Base-by-base conservation (phyloP, 2,113 vertebrate genomes). In the Elgaria multicarinata region DNA sequence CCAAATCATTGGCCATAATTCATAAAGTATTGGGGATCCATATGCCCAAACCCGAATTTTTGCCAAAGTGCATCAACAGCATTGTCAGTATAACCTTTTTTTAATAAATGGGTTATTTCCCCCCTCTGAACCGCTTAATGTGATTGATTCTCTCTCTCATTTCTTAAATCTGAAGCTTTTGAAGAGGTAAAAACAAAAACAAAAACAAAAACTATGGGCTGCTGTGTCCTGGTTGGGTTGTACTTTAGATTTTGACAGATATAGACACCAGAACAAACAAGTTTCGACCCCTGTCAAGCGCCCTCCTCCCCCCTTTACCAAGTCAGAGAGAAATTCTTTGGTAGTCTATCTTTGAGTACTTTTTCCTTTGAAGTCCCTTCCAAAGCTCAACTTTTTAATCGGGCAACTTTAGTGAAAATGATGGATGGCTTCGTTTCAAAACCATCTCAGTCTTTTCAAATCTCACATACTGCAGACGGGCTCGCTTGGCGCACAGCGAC, bases 381-480 rank as follows among this genome's bases (percentile, higher is more conserved):
- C 93, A 93, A 78, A 94, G 89, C 0, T 28, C 89, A 92, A 94
- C 92, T 95, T 94, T 90, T 83, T 94, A 95, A 93, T 94, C 82
- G 72, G 94, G 94, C 93, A 95, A 94, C 89, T 95, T 94, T 86
- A 93, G 90, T 91, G 89, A 53, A 85, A 83, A 91, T 93, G 93
- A 95, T 88, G 93, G 94, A 94, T 53, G 86, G 74, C 42, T 94
- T 26, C 88, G 58, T 62, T 92, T 94, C 87, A 87, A 95, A 94
- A 92, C 93, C 86, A 89, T 88, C 89, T 76, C 85, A 89, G 93
- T 93, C 58, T 78, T 93, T 91, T 93, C 83, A 95, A 90, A 93
- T 18, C 72, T 44, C 74, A 31, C 82, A 69, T 53, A 69, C 72
- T 78, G 44, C 91, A 91, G 72, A 53, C 62, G 9, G 39, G 78